phyloP scores from a whole-genome alignment of 2,113 vertebrate genomes.

The Oryzias melastigma region DNA sequence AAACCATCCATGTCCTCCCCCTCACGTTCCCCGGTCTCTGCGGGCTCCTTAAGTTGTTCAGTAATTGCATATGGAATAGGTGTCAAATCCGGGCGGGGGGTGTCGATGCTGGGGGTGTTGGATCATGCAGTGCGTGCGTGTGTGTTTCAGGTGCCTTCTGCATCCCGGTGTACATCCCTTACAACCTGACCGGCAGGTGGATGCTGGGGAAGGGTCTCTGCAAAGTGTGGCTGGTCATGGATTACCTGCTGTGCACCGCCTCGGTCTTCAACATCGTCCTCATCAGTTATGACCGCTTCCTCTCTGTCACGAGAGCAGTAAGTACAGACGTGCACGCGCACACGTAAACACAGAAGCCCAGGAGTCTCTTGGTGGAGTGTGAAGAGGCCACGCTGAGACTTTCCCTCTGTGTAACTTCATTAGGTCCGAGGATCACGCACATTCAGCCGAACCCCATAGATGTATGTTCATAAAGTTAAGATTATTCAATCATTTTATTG shows the following conservation, averaged over 20 bases:
- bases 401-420: too few relatives aligned
- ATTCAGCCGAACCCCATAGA: too few relatives aligned
- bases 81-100: constrained; percentile 7
- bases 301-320: constrained; percentile 90
- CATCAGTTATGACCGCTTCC: constrained; percentile 92
- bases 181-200: constrained; percentile 79
- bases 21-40: background rate
- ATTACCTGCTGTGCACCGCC: constrained; percentile 87
- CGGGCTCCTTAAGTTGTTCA: background rate
- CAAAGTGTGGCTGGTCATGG: constrained; percentile 84
- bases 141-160: constrained; percentile 80
- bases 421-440: too few relatives aligned
- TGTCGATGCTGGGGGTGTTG: constrained; percentile 8
- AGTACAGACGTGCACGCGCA: constrained; percentile 66
- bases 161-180: constrained; percentile 87
- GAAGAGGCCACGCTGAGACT: background rate
- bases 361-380: background rate
- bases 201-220: constrained; percentile 80
- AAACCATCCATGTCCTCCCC: background rate
- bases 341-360: constrained; percentile 9
- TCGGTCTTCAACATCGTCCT: constrained; percentile 91
- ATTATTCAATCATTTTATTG: too few relatives aligned
- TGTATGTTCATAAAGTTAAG: too few relatives aligned
- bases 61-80: constrained; percentile 7
- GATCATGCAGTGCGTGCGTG: constrained; percentile 9